phyloP scores from a whole-genome alignment of 2,113 vertebrate genomes.

The Sceloporus undulatus region DNA sequence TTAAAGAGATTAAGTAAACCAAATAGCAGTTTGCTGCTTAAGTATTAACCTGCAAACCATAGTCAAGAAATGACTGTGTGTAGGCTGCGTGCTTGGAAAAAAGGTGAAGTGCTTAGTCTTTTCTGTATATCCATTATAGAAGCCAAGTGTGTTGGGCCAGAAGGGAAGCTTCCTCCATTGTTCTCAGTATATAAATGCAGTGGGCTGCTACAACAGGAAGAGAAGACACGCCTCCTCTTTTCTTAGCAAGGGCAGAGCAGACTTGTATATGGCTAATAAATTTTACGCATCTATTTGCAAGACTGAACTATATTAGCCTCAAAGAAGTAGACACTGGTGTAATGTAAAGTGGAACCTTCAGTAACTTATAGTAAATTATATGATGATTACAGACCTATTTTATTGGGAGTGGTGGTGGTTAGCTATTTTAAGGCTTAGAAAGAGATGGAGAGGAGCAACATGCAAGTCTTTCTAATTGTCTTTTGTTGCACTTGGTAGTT shows the following conservation, averaged over 20 bases:
- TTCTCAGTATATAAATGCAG: neutral
- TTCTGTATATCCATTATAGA: neutral
- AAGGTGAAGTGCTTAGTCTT: neutral
- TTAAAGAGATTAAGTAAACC: neutral
- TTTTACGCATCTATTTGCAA: neutral
- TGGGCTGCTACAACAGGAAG: neutral
- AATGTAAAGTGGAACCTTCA: conserved; percentile 2
- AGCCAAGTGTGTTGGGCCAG: neutral
- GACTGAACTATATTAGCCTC: neutral
- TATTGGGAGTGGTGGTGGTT: neutral
- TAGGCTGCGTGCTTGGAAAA: neutral
- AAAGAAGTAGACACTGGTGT: neutral
- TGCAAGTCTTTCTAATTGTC: neutral
- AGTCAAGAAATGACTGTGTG: neutral
- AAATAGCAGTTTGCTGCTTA: neutral
- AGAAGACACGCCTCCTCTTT: neutral
- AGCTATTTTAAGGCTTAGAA: neutral
- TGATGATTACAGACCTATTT: neutral
- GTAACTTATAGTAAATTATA: neutral
- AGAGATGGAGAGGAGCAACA: neutral
- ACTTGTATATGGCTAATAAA: neutral
- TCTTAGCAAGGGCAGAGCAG: no score
- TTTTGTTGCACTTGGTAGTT: conserved; percentile 14
- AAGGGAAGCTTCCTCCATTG: neutral
- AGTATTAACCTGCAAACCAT: neutral